phyloP scores from a whole-genome alignment of 2,113 vertebrate species.

The Tragulus kanchil region DNA sequence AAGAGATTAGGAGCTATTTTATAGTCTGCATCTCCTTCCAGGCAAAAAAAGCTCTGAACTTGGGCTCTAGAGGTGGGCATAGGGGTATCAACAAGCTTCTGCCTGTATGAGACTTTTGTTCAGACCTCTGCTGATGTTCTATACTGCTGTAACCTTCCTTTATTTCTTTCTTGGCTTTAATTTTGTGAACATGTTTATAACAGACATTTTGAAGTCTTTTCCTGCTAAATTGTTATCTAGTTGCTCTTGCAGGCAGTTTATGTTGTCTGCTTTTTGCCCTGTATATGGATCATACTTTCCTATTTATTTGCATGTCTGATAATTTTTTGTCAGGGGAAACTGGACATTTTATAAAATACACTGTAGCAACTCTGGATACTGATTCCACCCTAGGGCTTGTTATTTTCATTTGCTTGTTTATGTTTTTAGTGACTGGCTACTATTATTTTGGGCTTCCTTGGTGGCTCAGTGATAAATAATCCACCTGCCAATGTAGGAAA shows the following conservation, averaged over 20 bases:
- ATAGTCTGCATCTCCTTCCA: neutral
- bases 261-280: neutral
- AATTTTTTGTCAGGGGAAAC: neutral
- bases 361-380: neutral
- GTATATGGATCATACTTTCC: neutral
- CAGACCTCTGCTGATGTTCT: neutral
- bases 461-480: too few species aligned
- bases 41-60: neutral
- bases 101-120: neutral
- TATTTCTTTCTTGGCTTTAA: neutral
- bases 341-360: neutral
- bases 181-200: neutral
- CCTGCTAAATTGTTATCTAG: neutral
- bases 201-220: neutral
- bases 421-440: neutral
- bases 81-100: neutral
- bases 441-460: neutral
- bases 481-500: too few species aligned
- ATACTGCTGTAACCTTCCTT: neutral
- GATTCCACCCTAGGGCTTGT: neutral
- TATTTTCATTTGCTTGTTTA: neutral
- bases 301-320: neutral
- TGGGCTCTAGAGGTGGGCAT: neutral
- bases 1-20: neutral
- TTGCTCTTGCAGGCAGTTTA: neutral